Evolutionary conservation across 37 sponge, comb jelly and placozoan genomes (phyloP), one percentile per base, ranked within the genome.

Genomic region (Crambe crambe): DNA sequence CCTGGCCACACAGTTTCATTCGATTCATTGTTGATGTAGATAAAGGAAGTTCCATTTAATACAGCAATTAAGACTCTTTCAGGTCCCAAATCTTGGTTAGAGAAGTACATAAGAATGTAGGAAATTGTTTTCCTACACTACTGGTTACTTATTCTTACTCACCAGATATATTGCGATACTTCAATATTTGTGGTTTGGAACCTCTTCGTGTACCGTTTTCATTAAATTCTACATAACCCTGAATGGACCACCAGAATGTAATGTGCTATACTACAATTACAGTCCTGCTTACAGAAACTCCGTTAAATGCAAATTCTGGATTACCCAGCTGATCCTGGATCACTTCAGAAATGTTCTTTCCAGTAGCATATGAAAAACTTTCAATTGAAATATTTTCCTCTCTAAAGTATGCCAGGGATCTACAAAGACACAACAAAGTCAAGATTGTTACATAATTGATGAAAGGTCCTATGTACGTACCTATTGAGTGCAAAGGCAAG

Each of bases 221-320:
- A 71, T 87, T 42, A 42, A 82, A 82, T 27, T 25, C 9, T 2
- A 87, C 88, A 27, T 30, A 12, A 44, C 88, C 88, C 87, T 87
- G 60, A 10, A 27, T 37, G 20, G 35, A 44, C 20, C 3, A 34
- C 38, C 3, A 37, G 20, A 37, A 35, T 5, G 5, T 34, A 21
- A 68, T 20, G 5, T 43, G 32, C 41, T 43, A 18, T 42, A 42
- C 8, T 21, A 25, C 72, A 15, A 26, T 44, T 15, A n/a, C 34
- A 21, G 29, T 25, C 2, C 6, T 23, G n/a, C 82, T 74, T 44
- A 83, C 83, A 3, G 83, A 83, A 31, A 83, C 75, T 56, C 83
- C 83, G 8, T 23, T 51, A 37, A 83, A 83, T 60, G 15, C 35
- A 34, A 80, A 70, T 32, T 39, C 34, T 25, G 64, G 31, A 25